phyloP scores from a whole-genome alignment of 2,797 vertebrate species.

The Acipenser oxyrinchus region DNA sequence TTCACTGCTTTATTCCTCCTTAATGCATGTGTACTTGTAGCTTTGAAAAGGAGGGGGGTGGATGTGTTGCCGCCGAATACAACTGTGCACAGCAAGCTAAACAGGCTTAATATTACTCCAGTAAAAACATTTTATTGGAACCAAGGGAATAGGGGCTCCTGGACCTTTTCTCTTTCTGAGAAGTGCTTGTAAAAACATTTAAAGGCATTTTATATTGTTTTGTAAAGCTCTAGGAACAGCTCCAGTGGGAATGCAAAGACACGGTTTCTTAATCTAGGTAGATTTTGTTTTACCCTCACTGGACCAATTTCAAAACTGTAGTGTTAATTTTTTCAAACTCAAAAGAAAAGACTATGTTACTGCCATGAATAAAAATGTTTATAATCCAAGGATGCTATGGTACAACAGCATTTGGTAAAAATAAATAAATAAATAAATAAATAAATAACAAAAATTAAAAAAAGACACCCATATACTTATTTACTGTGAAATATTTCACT shows the following conservation, averaged over 20 bases:
- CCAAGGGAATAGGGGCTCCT: neutral
- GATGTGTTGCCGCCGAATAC: neutral
- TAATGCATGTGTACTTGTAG: neutral
- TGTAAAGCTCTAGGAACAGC: neutral
- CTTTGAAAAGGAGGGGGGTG: neutral
- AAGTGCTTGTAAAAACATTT: neutral
- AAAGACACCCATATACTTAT: too few relatives aligned
- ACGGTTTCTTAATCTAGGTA: neutral
- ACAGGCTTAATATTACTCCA: neutral
- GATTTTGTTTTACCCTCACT: neutral
- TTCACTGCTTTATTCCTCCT: neutral
- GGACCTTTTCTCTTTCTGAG: neutral
- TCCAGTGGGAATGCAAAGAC: neutral
- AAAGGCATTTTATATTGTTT: neutral
- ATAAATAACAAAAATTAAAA: too few relatives aligned
- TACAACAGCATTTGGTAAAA: too few relatives aligned
- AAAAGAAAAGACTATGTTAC: neutral
- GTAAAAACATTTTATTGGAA: constrained; percentile 1
- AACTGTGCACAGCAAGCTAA: neutral
- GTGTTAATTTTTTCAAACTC: neutral
- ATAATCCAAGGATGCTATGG: constrained; percentile 2
- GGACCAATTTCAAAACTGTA: too few relatives aligned
- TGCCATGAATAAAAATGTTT: constrained; percentile 5
- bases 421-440: too few relatives aligned
- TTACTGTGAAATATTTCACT: too few relatives aligned